Conservation (phyloP, 1,140 invertebrate species). For the Centruroides vittatus region DNA sequence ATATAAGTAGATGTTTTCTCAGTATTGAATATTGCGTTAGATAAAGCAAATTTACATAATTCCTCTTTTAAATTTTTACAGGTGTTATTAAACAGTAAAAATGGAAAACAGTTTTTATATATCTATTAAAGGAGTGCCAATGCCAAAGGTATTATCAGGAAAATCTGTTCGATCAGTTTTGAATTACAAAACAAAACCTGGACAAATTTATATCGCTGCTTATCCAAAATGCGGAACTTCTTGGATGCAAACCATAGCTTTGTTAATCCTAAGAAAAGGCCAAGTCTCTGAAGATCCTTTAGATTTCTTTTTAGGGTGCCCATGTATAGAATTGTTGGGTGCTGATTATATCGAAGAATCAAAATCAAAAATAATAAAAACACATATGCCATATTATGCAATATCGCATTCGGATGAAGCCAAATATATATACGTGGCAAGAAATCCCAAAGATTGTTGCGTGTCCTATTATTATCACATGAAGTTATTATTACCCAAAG, state of each 20-base stretch:
- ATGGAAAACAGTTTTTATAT: no score
- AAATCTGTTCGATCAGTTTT: neutral
- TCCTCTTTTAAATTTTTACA: no score
- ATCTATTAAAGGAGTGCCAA: no score
- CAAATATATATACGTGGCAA: constrained; percentile 31
- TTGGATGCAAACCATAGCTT: constrained; percentile 9
- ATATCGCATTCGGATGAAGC: constrained; percentile 35
- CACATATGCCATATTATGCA: constrained; percentile 53
- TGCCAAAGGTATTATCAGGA: neutral
- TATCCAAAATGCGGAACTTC: constrained; percentile 16
- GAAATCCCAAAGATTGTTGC: constrained; percentile 19
- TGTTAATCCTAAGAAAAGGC: neutral
- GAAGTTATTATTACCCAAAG: neutral
- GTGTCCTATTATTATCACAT: constrained; percentile 18
- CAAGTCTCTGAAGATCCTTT: neutral
- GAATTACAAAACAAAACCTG: constrained; percentile 6
- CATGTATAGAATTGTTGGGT: neutral
- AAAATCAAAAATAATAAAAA: constrained; percentile 34
- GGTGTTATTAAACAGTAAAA: no score
- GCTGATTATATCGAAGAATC: neutral
- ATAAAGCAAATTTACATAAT: no score
- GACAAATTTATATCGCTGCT: constrained; percentile 11
- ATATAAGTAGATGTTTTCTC: no score
- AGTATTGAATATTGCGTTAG: no score
- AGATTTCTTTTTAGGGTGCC: neutral